Percentiles rank a stretch among this genome's conserved stretches.
These are phyloP conservation scores for Siniperca obscura DNA, from an alignment of 2,797 vertebrate species.

Conservation along the genomic window DNA sequence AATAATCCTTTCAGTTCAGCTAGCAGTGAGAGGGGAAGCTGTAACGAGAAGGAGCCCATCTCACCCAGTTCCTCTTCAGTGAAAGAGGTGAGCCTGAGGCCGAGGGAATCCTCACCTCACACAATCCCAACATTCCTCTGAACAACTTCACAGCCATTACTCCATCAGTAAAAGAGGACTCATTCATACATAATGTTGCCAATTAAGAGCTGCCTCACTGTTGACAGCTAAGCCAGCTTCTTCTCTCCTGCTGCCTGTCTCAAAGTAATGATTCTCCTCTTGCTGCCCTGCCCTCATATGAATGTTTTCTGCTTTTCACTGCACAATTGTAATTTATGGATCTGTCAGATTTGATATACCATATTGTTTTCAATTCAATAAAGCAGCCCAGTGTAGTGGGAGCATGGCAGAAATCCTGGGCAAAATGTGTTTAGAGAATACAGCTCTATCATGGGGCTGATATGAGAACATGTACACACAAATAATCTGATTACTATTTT, in stretches of 20 bases:
- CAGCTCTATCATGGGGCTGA: slow-evolving; percentile 5
- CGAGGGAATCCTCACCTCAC: slow-evolving; percentile 67
- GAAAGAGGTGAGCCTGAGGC: slow-evolving; percentile 64
- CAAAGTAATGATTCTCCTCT: slow-evolving; percentile 8
- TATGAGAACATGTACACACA: slow-evolving; percentile 2
- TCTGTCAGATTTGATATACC: slow-evolving; percentile 52
- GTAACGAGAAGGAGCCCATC: slow-evolving; percentile 53
- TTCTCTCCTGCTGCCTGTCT: slow-evolving; percentile 33
- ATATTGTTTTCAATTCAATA: slow-evolving; percentile 61
- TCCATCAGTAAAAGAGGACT: slow-evolving; percentile 52
- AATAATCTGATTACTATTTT: slow-evolving; percentile 27
- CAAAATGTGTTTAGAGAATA: slow-evolving; percentile 4
- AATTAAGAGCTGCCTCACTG: slow-evolving; percentile 38
- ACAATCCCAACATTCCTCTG: slow-evolving; percentile 44
- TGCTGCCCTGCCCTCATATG: slow-evolving; percentile 38
- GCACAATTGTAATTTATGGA: slow-evolving; percentile 52
- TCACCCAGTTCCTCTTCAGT: slow-evolving; percentile 32
- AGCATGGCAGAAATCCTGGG: slow-evolving; percentile 16
- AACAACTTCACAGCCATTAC: slow-evolving; percentile 51
- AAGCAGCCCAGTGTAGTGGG: slow-evolving; percentile 44
- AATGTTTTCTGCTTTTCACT: slow-evolving; percentile 52
- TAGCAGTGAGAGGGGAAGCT: slow-evolving; percentile 24
- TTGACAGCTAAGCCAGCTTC: slow-evolving; percentile 31
- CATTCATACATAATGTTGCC: slow-evolving; percentile 52
- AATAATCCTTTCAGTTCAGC: slow-evolving; percentile 43